Percentiles rank a stretch among this genome's conserved stretches.
Evolutionary conservation across 2,888 invertebrate genomes (phyloP).

Genomic region (Opisthograptis luteolata): DNA sequence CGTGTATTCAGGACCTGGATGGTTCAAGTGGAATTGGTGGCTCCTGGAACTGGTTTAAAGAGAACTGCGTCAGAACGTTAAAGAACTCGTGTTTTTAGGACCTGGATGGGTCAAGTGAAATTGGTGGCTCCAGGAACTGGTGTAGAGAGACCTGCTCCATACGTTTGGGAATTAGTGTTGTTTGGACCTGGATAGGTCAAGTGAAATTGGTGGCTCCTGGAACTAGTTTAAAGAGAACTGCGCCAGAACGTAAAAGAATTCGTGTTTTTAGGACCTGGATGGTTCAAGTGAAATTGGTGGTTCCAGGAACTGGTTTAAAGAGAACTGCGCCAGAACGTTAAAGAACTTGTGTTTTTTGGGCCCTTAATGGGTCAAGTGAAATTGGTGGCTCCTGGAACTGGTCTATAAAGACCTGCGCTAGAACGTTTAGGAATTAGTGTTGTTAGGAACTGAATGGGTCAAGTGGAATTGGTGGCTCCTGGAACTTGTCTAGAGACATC

Average conservation of each 20-base stretch:
- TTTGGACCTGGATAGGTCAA: too few relatives aligned
- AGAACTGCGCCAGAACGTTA: too few relatives aligned
- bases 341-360: too few relatives aligned
- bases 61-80: neutral
- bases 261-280: neutral
- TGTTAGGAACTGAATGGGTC: neutral
- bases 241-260: neutral
- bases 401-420: constrained; percentile 71
- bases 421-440: neutral
- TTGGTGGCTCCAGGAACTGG: neutral
- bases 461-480: neutral
- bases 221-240: constrained; percentile 85
- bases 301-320: neutral
- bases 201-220: too few relatives aligned
- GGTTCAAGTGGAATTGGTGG: neutral
- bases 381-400: constrained; percentile 81
- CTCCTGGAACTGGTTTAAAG: constrained; percentile 87
- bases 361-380: too few relatives aligned
- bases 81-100: neutral
- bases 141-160: too few relatives aligned
- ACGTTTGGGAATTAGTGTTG: too few relatives aligned
- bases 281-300: neutral
- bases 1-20: too few relatives aligned
- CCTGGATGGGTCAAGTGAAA: neutral
- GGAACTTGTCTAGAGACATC: neutral